phyloP scores from a whole-genome alignment of 2,797 vertebrate species.

The Hyperoplus lanceolatus region DNA sequence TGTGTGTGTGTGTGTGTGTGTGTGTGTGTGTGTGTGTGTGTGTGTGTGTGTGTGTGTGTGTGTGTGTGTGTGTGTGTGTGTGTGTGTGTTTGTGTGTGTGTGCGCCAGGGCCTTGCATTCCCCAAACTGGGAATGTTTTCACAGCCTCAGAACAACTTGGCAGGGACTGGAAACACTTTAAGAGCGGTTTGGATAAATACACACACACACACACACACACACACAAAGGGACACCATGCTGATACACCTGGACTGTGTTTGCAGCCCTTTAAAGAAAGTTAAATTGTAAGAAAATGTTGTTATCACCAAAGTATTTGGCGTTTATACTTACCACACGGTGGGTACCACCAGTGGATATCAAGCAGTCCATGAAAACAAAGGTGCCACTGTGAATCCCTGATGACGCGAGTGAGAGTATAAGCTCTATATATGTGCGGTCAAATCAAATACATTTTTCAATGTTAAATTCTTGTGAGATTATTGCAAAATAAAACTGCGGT shows the following conservation, averaged over 20 bases:
- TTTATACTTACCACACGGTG: not conserved
- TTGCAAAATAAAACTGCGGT: conserved; percentile 39
- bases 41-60: conserved; percentile 61
- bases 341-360: not conserved
- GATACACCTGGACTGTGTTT: conserved; percentile 23
- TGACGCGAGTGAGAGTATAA: not conserved
- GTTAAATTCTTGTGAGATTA: not conserved
- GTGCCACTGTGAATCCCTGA: not conserved
- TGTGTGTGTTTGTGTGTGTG: conserved; percentile 32
- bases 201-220: conserved; percentile 53
- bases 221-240: conserved; percentile 37
- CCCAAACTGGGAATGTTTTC: conserved; percentile 83
- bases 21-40: conserved; percentile 31
- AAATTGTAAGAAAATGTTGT: conserved; percentile 12
- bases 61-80: conserved; percentile 36
- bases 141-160: conserved; percentile 81
- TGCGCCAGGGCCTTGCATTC: conserved; percentile 62
- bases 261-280: conserved; percentile 2
- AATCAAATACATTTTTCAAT: conserved; percentile 2
- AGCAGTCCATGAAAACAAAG: not conserved
- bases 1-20: conserved; percentile 40
- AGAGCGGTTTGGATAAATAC: conserved; percentile 65
- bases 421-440: not conserved
- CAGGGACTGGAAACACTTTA: conserved; percentile 71
- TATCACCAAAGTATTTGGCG: not conserved